Evolutionary conservation across 2,888 invertebrate species (phyloP).

Genomic region (Hirtodrosophila histrioides): DNA sequence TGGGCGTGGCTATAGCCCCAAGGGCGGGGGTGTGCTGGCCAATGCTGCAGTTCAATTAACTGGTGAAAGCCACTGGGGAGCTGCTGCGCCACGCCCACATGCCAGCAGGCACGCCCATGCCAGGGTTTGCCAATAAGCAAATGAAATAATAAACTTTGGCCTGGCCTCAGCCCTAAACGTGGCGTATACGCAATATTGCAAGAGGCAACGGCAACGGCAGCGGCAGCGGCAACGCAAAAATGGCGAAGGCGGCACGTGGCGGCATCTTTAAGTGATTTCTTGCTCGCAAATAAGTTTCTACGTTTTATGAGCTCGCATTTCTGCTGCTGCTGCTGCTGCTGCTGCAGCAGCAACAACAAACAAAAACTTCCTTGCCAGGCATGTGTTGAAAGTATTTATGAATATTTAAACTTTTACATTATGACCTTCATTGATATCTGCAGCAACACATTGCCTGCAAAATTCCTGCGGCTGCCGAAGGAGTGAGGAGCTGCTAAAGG

Average conservation of each 20-base stretch:
- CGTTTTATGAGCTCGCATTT: constrained; percentile 40
- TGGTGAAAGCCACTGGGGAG: constrained; percentile 17
- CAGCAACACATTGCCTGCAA: constrained; percentile 29
- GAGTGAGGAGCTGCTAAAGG: too few species aligned
- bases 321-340: not conserved
- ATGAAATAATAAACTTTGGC: constrained; percentile 50
- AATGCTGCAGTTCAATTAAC: constrained; percentile 49
- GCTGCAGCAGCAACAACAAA: constrained; percentile 1
- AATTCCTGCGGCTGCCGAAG: not conserved
- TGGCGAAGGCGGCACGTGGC: constrained; percentile 31
- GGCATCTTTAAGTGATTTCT: constrained; percentile 46
- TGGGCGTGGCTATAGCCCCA: constrained; percentile 18
- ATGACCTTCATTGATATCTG: constrained; percentile 38
- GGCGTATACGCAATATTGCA: constrained; percentile 52
- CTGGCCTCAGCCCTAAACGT: constrained; percentile 18
- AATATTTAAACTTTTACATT: constrained; percentile 41
- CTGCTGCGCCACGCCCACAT: constrained; percentile 1
- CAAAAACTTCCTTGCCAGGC: constrained; percentile 30
- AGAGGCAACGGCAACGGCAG: constrained; percentile 2
- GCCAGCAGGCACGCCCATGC: constrained; percentile 27
- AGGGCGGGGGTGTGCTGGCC: not conserved
- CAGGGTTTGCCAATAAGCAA: constrained; percentile 40
- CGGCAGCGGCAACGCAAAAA: not conserved
- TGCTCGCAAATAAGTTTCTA: constrained; percentile 40
- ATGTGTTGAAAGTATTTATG: constrained; percentile 62